A percentile compares a stretch with the other conserved stretches of the same genome.
Evolutionary conservation across 35 echinoderm and acorn worm species (phyloP).

Genomic region (Chiridota heheva): DNA sequence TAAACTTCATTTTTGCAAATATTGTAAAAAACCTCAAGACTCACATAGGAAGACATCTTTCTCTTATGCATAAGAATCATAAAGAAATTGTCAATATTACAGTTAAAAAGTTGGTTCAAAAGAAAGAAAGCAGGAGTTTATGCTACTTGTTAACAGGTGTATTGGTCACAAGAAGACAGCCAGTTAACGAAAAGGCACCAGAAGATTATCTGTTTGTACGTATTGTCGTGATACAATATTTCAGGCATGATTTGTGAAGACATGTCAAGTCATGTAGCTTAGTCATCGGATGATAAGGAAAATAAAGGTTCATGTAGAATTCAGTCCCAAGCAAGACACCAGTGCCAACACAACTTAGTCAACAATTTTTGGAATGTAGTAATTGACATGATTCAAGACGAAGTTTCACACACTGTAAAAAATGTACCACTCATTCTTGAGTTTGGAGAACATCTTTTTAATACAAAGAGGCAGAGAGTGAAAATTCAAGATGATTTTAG

Average conservation of each 20-base stretch:
- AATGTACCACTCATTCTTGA: slow-evolving; percentile 21
- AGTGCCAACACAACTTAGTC: background rate
- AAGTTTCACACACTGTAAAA: background rate
- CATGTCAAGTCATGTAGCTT: background rate
- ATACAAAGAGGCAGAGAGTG: background rate
- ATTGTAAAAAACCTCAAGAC: slow-evolving; percentile 13
- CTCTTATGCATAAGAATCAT: slow-evolving; percentile 3
- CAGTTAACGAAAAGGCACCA: background rate
- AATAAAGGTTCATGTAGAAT: background rate
- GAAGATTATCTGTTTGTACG: slow-evolving; percentile 12
- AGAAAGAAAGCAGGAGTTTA: background rate
- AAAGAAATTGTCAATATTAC: background rate
- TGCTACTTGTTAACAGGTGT: background rate
- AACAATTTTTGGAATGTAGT: slow-evolving; percentile 24
- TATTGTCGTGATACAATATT: background rate
- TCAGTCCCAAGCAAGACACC: slow-evolving; percentile 1
- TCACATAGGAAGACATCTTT: slow-evolving; percentile 24
- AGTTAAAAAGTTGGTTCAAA: background rate
- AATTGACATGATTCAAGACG: slow-evolving; percentile 32
- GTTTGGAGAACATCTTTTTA: slow-evolving; percentile 12
- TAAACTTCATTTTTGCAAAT: no score
- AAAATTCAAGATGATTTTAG: background rate
- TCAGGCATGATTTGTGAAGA: background rate
- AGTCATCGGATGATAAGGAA: background rate
- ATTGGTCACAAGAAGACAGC: background rate